Evolutionary conservation across 2,113 vertebrate species (phyloP), one percentile per base, ranked within the genome.

Genomic region (Trichomycterus rosablanca): DNA sequence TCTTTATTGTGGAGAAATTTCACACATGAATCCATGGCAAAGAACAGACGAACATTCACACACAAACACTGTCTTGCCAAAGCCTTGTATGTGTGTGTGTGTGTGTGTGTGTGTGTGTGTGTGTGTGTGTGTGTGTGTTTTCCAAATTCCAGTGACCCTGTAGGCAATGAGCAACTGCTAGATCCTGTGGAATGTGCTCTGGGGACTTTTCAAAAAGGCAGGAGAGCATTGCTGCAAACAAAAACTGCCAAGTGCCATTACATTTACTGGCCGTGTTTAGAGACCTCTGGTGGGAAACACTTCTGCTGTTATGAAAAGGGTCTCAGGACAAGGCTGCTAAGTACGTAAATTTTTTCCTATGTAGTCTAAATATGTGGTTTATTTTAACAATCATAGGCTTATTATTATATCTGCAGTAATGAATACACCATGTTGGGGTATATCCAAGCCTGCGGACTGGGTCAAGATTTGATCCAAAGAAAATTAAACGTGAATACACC

Each of bases 201-300:
- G 87, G 93, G 92, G 93, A 97, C 91, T 95, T 88, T 90, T 91
- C 86, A 89, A 90, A 92, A 88, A 67, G 44, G 69, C 88, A 84
- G 87, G 79, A 74, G 78, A 83, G 85, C 83, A 83, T 81, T 87
- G 86, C 89, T 89, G 87, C 92, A 95, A 95, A 94, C 85, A 92
- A 92, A 93, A 95, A 87, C 89, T 91, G 90, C 89, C 91, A 91
- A 92, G 67, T 92, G 82, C 79, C 88, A 91, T 92, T 88, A 91
- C 91, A 89, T 89, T 84, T 88, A 79, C 83, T 73, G 88, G 86
- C 80, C 88, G 89, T 87, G 72, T 86, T 88, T 85, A 88, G 68
- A 74, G 74, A 81, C 76, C 46, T 18, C 54, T 81, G 68, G 64
- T 32, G 55, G 30, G 55, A 72, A 59, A 55, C 40, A 58, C 24